A percentile compares a stretch with the other conserved stretches of the same genome.
Evolutionary conservation across 1,140 invertebrate species (phyloP).

Genomic region (Drosophila quadrilineata): DNA sequence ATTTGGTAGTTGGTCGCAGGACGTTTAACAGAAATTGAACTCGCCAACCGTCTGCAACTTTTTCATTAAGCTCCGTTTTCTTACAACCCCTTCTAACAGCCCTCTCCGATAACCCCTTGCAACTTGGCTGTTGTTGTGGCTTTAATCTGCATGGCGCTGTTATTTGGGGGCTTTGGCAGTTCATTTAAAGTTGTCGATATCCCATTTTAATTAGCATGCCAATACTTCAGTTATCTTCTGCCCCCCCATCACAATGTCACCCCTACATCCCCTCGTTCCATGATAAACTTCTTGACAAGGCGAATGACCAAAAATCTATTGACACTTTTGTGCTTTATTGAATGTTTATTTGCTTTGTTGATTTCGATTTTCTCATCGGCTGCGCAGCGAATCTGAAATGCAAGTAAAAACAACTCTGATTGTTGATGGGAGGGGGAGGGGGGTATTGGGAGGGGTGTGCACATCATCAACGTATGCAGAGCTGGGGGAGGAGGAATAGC

Average conservation of each 20-base stretch:
- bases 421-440: not conserved
- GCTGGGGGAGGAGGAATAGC: constrained; percentile 18
- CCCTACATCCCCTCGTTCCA: not conserved
- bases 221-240: constrained; percentile 6
- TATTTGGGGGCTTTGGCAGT: constrained; percentile 66
- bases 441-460: not conserved
- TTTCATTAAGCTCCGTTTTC: constrained; percentile 56
- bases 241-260: not conserved
- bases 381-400: constrained; percentile 69
- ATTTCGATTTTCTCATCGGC: constrained; percentile 67
- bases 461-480: constrained; percentile 7
- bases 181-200: constrained; percentile 68
- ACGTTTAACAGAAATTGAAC: constrained; percentile 60
- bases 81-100: not conserved
- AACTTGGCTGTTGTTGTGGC: constrained; percentile 25
- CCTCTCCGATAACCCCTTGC: not conserved
- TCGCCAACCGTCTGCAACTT: constrained; percentile 56
- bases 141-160: constrained; percentile 58
- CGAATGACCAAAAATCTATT: constrained; percentile 56
- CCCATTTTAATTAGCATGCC: constrained; percentile 67
- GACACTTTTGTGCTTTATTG: constrained; percentile 71
- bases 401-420: constrained; percentile 56
- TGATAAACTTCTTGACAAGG: not conserved
- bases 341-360: constrained; percentile 75
- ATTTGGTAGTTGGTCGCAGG: constrained; percentile 43